Conservation (phyloP, 2,888 invertebrate genomes). For the Metacarcinus magister region DNA sequence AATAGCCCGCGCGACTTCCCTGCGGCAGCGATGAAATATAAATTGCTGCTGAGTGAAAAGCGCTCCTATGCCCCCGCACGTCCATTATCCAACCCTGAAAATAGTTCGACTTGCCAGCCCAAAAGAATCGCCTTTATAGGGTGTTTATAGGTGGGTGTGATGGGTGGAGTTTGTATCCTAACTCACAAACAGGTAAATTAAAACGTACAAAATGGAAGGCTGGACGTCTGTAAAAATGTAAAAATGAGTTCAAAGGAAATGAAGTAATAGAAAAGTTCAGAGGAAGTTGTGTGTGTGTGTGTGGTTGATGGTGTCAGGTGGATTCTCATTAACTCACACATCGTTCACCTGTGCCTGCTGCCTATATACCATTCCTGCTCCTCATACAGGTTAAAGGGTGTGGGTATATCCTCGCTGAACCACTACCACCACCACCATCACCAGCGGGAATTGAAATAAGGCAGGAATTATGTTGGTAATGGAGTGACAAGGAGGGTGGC, state of each 20-base stretch:
- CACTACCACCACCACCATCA: background rate
- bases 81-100: background rate
- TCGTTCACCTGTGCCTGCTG: background rate
- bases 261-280: background rate
- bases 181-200: background rate
- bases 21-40: conserved; percentile 20
- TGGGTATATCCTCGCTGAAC: background rate
- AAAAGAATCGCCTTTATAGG: background rate
- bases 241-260: background rate
- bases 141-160: background rate
- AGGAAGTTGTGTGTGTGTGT: background rate
- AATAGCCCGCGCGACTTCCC: background rate
- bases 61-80: background rate
- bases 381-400: background rate
- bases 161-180: background rate
- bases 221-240: background rate
- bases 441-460: background rate
- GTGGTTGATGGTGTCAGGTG: background rate
- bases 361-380: background rate
- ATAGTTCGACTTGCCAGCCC: background rate
- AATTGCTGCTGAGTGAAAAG: conserved; percentile 26
- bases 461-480: background rate
- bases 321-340: background rate
- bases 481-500: background rate
- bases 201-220: background rate